Evolutionary conservation across 2,888 invertebrate species (phyloP), one percentile per base, ranked within the genome.

Genomic region (Dascillus cervinus): DNA sequence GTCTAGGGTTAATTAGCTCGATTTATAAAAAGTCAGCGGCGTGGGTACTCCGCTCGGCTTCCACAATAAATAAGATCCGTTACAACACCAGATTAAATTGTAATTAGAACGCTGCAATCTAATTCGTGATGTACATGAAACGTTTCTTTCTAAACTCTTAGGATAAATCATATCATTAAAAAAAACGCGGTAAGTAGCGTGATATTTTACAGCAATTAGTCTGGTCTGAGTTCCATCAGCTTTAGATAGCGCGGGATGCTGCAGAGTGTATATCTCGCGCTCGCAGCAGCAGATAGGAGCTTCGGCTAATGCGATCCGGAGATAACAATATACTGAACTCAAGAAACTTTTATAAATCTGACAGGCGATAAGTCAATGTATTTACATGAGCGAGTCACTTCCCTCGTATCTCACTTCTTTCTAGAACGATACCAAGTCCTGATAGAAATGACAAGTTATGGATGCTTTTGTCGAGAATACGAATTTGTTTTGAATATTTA

Each of bases 351-450:
- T 54, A 49, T 52, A 55, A 55, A 55, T 54, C 53, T 52, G 54
- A 53, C 53, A 53, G 53, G 46, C 53, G 55, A 55, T 55, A 55
- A 55, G 54, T 54, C 52, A 50, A 52, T 50, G 52, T 53, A 52
- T 53, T 52, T 53, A 52, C 52, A 53, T 49, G 51, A 48, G 46
- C 47, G 46, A 50, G 44, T 49, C 50, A 42, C 47, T 48, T 41
- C 44, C 42, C 42, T 39, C 44, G n/a, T 46, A 44, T 49, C 46
- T 34, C 36, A 27, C 29, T 32, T 24, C 34, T 36, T 33, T 37
- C 40, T 38, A 20, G 11, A 27, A 19, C 38, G 34, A 38, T 38
- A 38, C 30, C 22, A 20, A 27, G 23, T 25, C 30, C 26, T 41
- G 40, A 41, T 43, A 41, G 32, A 22, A 32, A 32, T 36, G 39